Evolutionary conservation across 2,113 vertebrate species (phyloP).

Genomic region (Rhodinocichla rosea): DNA sequence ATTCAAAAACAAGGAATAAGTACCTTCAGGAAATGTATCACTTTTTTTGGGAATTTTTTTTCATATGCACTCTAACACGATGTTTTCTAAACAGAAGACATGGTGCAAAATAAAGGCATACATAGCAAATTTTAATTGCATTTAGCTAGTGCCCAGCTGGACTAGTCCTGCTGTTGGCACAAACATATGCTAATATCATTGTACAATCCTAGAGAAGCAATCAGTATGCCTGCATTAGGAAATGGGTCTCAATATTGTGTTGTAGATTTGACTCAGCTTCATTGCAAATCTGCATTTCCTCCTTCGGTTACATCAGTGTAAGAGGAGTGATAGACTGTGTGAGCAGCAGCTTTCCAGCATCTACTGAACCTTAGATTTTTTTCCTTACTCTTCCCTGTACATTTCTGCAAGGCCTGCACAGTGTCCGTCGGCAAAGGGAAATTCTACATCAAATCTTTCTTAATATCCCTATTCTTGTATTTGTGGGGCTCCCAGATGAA

Average conservation of each 20-base stretch:
- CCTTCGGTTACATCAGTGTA: neutral
- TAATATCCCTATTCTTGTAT: neutral
- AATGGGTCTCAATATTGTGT: neutral
- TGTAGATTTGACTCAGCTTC: neutral
- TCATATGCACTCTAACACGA: fast-evolving
- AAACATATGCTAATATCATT: neutral
- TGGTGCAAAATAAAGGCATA: neutral
- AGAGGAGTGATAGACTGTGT: neutral
- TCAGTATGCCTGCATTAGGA: neutral
- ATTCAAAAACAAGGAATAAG: neutral
- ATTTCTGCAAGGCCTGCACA: neutral
- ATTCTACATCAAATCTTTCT: neutral
- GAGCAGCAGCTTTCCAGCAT: neutral
- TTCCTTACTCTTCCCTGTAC: neutral
- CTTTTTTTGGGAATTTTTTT: neutral
- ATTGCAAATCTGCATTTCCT: neutral
- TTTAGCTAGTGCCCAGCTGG: neutral
- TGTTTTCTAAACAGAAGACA: neutral
- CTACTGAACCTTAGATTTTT: neutral
- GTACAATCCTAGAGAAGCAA: neutral
- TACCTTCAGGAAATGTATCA: neutral
- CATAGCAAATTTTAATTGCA: neutral
- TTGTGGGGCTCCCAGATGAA: too few species aligned
- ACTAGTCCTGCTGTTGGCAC: neutral
- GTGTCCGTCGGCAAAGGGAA: neutral